Evolutionary conservation across 2,888 invertebrate genomes (phyloP), one percentile per base, ranked within the genome.

Genomic region (Hyposoter dolosus): DNA sequence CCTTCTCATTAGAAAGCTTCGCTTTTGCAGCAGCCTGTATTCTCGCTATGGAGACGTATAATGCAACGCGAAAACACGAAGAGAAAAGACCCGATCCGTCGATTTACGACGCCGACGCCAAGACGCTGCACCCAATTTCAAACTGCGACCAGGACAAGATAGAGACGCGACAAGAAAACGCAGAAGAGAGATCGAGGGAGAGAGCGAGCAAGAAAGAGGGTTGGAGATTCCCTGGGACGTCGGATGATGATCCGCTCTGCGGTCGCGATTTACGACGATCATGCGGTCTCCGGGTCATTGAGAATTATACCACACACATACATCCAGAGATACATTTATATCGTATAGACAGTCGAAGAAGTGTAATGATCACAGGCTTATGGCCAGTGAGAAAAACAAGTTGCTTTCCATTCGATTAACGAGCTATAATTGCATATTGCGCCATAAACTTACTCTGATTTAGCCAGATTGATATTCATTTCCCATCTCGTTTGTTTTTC

Each of bases 71-170:
- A 60, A 60, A 83, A 65, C 72, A 72, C 63, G 53, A 35, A 43
- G 75, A 75, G 77, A 66, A 74, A 68, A 80, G 50, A 83, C 68
- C 56, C 81, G 77, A 86, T 83, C 81, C 81, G 77, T 68, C 86
- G 86, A 86, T 86, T 86, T 86, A 86, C 81, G 83, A 86, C 81
- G 74, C 74, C 80, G 83, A 86, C 77, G 80, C 83, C 78, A 75
- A 83, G 80, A 86, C 74, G 86, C 86, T 81, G 83, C 77, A 86
- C 86, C 81, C 83, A 85, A 85, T 85, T 75, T 82, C 71, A 68
- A 78, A 83, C 82, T 69, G 69, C 85, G 47, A 75, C 43, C 74
- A 72, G 71, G 77, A 85, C 68, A 66, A 60, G 75, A 63, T 60
- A 60, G 45, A 66, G 45, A 40, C 7, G 56, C 7, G 56, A 45